Percentiles rank a stretch among this genome's conserved stretches.
Evolutionary conservation across 2,888 invertebrate species (phyloP).

Genomic region (Lacanobia oleracea): DNA sequence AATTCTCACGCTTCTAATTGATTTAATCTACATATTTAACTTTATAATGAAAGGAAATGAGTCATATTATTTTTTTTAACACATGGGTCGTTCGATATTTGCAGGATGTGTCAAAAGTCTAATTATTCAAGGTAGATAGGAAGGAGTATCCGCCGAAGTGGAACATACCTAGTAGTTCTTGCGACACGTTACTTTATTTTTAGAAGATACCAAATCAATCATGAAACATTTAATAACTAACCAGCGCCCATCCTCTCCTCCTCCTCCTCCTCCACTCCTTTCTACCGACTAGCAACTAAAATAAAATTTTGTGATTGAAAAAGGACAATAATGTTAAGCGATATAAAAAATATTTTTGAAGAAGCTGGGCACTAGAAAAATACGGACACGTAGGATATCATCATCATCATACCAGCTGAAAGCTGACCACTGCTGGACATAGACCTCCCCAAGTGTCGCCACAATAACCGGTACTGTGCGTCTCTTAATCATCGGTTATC

Average conservation of each 20-base stretch:
- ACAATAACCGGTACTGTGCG: too few relatives aligned
- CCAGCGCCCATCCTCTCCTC: too few relatives aligned
- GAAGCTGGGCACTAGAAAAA: neutral
- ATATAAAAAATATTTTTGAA: too few relatives aligned
- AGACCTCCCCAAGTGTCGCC: too few relatives aligned
- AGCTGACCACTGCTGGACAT: too few relatives aligned
- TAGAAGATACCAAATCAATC: neutral
- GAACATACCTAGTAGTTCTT: neutral
- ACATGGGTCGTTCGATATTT: neutral
- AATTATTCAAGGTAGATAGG: conserved; percentile 1
- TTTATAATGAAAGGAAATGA: conserved; percentile 28
- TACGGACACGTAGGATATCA: too few relatives aligned
- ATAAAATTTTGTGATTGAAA: too few relatives aligned
- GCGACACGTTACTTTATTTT: neutral
- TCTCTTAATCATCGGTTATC: too few relatives aligned
- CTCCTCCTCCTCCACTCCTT: too few relatives aligned
- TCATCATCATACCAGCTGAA: too few relatives aligned
- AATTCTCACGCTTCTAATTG: conserved; percentile 29
- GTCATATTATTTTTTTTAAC: conserved; percentile 15
- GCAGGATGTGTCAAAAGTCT: conserved; percentile 37
- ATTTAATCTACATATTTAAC: conserved; percentile 15
- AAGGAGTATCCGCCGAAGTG: neutral
- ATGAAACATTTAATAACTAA: neutral
- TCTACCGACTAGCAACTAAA: too few relatives aligned
- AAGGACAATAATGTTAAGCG: neutral